phyloP scores from a whole-genome alignment of 2,113 vertebrate species.

The Heterocephalus glaber region DNA sequence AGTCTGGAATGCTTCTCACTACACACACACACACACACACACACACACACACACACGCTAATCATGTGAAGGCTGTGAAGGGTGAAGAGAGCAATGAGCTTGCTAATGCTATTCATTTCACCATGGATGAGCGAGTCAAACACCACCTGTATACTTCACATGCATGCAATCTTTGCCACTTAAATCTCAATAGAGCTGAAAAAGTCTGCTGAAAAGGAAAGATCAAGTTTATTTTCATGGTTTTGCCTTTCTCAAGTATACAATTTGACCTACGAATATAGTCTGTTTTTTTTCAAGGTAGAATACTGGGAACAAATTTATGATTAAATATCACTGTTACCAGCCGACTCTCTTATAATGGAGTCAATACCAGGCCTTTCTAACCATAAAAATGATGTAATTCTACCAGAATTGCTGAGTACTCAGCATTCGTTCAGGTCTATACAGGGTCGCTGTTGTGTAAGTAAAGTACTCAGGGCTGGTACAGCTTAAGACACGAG shows the following conservation, averaged over 20 bases:
- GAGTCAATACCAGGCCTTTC: not conserved
- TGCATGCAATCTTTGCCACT: not conserved
- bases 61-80: not conserved
- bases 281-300: not conserved
- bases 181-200: too few relatives aligned
- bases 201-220: not conserved
- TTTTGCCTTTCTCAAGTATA: not conserved
- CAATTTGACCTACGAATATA: too few relatives aligned
- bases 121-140: not conserved
- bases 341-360: not conserved
- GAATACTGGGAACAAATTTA: not conserved
- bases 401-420: not conserved
- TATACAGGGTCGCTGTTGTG: rapidly evolving
- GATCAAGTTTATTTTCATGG: not conserved
- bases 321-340: not conserved
- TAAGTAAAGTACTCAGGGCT: not conserved
- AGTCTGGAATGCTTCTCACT: too few relatives aligned
- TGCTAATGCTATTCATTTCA: not conserved
- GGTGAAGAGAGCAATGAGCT: not conserved
- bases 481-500: too few relatives aligned
- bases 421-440: not conserved
- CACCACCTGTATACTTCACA: too few relatives aligned
- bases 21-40: too few relatives aligned
- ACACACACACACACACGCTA: not conserved
- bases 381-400: not conserved